Conservation (phyloP, 2,113 vertebrate genomes). For the Chloroceryle aenea region DNA sequence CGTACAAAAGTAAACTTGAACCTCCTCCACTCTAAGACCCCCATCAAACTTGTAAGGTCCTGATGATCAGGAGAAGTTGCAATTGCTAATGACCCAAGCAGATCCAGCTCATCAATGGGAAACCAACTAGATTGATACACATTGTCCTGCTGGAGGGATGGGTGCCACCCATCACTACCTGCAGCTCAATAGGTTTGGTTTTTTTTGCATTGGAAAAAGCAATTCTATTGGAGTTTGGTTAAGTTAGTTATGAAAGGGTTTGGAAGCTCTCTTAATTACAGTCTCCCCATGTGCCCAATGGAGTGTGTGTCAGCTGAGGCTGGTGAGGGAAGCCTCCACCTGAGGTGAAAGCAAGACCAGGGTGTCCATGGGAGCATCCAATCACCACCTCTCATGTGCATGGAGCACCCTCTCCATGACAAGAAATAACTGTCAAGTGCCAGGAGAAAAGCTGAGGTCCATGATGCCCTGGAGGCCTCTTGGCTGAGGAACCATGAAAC, state of each 20-base stretch:
- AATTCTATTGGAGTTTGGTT: constrained; percentile 23
- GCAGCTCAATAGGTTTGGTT: background rate
- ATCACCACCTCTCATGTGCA: background rate
- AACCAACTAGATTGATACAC: background rate
- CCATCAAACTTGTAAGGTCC: background rate
- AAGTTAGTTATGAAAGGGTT: constrained; percentile 22
- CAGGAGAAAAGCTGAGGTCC: background rate
- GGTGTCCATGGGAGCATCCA: background rate
- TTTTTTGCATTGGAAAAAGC: background rate
- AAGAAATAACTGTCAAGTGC: background rate
- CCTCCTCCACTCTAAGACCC: background rate
- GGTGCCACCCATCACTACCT: background rate
- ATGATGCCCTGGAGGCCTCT: rapidly evolving
- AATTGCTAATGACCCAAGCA: background rate
- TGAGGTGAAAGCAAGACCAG: background rate
- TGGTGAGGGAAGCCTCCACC: background rate
- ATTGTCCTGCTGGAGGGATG: background rate
- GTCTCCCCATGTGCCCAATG: background rate
- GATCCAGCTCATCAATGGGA: background rate
- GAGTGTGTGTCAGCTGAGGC: background rate
- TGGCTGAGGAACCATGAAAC: background rate
- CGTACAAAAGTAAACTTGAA: background rate
- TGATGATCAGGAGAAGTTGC: background rate
- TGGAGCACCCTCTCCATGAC: background rate
- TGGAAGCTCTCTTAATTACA: constrained; percentile 13